Conservation (phyloP, 2,888 invertebrate genomes). For the Capitulum mitella region DNA sequence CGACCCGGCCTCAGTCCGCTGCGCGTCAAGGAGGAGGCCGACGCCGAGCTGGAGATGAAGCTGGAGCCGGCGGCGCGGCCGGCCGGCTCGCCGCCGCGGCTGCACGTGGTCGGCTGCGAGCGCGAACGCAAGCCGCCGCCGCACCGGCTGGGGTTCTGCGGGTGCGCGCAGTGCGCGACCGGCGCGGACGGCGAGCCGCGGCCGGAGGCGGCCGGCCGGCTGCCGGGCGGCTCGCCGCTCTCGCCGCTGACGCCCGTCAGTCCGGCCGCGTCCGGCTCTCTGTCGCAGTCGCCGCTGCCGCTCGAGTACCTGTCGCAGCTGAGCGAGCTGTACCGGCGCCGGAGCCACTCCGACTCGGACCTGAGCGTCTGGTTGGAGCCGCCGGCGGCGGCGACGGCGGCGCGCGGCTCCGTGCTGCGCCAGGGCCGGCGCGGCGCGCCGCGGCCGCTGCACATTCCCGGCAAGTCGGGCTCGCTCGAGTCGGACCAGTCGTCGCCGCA, state of each 20-base stretch:
- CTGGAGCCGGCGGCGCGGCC: constrained; percentile 29
- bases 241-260: constrained; percentile 38
- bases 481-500: constrained; percentile 56
- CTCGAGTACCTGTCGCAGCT: constrained; percentile 45
- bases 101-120: constrained; percentile 1
- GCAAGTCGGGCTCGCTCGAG: constrained; percentile 49
- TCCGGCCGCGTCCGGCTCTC: constrained; percentile 38
- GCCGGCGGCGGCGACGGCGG: constrained; percentile 29
- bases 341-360: constrained; percentile 61
- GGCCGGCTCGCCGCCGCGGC: constrained; percentile 24
- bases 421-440: constrained; percentile 43
- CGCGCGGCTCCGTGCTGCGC: constrained; percentile 34
- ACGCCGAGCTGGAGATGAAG: constrained; percentile 42
- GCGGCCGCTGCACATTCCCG: constrained; percentile 42
- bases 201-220: constrained; percentile 42
- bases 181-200: constrained; percentile 35
- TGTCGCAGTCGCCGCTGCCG: constrained; percentile 35
- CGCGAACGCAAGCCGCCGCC: no score
- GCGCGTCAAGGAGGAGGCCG: constrained; percentile 48
- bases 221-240: constrained; percentile 41
- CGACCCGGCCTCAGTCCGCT: constrained; percentile 49
- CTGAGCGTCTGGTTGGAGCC: constrained; percentile 39
- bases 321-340: constrained; percentile 53
- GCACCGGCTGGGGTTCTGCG: constrained; percentile 38
- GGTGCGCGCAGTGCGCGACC: constrained; percentile 39